phyloP scores from a whole-genome alignment of 2,797 vertebrate genomes.

The Martes flavigula region DNA sequence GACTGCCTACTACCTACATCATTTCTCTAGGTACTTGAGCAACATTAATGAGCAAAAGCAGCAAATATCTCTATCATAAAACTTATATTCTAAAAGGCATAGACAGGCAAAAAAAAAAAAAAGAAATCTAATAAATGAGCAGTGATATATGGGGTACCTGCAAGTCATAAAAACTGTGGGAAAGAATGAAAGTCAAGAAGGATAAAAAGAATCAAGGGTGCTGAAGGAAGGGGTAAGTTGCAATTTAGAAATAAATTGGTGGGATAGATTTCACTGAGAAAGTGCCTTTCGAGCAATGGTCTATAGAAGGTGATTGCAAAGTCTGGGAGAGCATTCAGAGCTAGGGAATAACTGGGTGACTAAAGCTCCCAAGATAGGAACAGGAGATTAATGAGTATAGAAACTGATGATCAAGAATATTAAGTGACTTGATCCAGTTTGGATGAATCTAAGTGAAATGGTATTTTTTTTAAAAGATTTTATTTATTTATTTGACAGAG shows the following conservation, averaged over 20 bases:
- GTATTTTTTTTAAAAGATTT: too few relatives aligned
- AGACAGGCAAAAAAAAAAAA: not conserved
- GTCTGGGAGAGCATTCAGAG: not conserved
- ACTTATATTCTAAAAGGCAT: not conserved
- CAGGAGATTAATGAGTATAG: not conserved
- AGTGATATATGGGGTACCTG: accelerated
- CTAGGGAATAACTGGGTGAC: not conserved
- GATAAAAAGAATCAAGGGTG: not conserved
- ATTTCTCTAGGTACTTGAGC: not conserved
- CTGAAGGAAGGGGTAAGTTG: not conserved
- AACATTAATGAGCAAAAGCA: not conserved
- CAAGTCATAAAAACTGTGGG: not conserved
- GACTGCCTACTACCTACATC: not conserved
- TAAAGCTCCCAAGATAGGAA: not conserved
- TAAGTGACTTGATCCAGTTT: not conserved
- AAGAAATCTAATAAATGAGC: not conserved
- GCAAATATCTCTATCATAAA: not conserved
- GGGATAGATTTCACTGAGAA: not conserved
- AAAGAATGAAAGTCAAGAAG: not conserved
- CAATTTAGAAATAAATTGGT: not conserved
- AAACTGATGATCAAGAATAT: not conserved
- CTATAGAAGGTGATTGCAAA: not conserved
- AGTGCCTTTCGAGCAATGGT: not conserved
- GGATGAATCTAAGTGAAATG: not conserved
- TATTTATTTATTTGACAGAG: too few relatives aligned